phyloP scores from a whole-genome alignment of 2,888 invertebrate species.

The Linhomoeus sp. region DNA sequence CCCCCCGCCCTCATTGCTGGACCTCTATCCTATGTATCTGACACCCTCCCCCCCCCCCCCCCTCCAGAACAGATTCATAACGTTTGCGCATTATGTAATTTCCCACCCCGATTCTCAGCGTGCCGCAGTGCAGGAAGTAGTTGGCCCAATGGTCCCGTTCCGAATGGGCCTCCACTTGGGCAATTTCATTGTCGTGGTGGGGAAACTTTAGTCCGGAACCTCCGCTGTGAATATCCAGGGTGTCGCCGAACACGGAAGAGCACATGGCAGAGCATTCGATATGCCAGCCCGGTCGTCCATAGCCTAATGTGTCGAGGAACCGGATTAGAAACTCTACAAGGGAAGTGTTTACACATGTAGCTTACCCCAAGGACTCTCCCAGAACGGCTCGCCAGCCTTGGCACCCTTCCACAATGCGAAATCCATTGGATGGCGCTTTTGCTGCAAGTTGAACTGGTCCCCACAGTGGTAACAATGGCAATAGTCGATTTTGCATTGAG shows the following conservation, averaged over 20 bases:
- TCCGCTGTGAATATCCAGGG: constrained; percentile 72
- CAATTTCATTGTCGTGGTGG: constrained; percentile 95
- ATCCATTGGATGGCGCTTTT: constrained; percentile 45
- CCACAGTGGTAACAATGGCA: no score
- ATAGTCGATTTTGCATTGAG: no score
- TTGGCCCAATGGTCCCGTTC: constrained; percentile 64
- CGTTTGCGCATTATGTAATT: no score
- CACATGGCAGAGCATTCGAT: constrained; percentile 99
- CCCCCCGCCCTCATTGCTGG: no score
- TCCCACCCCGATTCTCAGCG: constrained; percentile 65
- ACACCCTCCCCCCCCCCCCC: no score
- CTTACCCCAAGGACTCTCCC: constrained; percentile 86
- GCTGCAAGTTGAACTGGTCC: no score
- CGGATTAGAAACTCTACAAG: no score
- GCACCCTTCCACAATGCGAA: constrained; percentile 98
- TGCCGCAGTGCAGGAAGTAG: constrained; percentile 93
- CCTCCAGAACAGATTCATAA: no score
- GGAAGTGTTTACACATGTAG: neutral
- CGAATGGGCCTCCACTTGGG: constrained; percentile 56
- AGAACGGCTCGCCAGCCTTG: constrained; percentile 86
- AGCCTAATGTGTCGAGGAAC: no score
- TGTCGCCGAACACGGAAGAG: constrained; percentile 54
- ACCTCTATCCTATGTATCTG: no score
- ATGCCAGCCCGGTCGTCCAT: constrained; percentile 84
- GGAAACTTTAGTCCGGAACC: constrained; percentile 96